phyloP scores from a whole-genome alignment of 2,888 invertebrate genomes.

The Laspeyria flexula region DNA sequence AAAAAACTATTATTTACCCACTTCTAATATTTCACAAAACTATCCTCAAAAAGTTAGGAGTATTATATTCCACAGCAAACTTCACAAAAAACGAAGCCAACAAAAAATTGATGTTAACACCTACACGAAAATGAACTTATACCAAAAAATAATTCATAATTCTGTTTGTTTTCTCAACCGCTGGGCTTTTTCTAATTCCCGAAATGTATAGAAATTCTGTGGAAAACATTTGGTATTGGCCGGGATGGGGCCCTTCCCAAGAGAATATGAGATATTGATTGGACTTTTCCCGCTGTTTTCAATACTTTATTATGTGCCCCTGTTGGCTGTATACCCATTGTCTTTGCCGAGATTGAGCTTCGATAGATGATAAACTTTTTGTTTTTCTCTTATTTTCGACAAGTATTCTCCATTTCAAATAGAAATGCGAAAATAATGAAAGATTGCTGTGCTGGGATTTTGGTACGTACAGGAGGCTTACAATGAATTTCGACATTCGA shows the following conservation, averaged over 20 bases:
- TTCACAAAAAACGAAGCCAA: background rate
- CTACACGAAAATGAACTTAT: background rate
- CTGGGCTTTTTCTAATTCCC: slow-evolving; percentile 11
- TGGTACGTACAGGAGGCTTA: slow-evolving; percentile 11
- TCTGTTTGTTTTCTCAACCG: background rate
- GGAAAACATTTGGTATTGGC: slow-evolving; percentile 15
- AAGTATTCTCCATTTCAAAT: slow-evolving; percentile 35
- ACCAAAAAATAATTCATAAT: background rate
- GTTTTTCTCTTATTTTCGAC: slow-evolving; percentile 31
- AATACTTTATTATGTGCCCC: slow-evolving; percentile 71
- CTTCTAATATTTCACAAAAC: too few species aligned
- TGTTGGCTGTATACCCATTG: slow-evolving; percentile 54
- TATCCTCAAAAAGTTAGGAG: too few species aligned
- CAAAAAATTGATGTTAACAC: background rate
- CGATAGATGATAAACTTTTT: slow-evolving; percentile 46
- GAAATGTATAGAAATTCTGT: slow-evolving; percentile 14
- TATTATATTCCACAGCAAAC: too few species aligned
- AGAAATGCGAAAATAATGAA: slow-evolving; percentile 18
- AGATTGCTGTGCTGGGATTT: slow-evolving; percentile 23
- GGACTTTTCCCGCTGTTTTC: slow-evolving; percentile 71
- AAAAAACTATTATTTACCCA: too few species aligned
- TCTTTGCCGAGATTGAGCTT: slow-evolving; percentile 55
- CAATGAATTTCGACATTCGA: too few species aligned
- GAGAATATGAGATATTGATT: slow-evolving; percentile 70
- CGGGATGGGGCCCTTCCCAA: slow-evolving; percentile 43